Evolutionary conservation across 1,140 invertebrate species (phyloP).

Genomic region (Drosophila melanica): DNA sequence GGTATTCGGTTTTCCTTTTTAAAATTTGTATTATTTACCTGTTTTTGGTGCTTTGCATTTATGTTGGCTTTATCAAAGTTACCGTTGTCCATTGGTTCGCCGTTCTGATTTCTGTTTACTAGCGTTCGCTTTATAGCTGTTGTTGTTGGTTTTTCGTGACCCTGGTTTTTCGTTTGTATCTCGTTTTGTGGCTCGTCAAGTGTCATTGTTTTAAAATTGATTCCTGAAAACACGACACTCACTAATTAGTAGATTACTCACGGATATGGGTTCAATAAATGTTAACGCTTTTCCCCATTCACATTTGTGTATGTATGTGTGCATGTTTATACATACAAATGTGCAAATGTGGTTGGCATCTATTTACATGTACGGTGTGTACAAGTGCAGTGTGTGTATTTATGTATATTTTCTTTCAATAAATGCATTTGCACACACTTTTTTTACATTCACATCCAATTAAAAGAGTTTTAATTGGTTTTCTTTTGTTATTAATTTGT

Average conservation of each 20-base stretch:
- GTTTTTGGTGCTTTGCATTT: conserved; percentile 45
- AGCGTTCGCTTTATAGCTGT: conserved; percentile 11
- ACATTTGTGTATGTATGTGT: conserved; percentile 1
- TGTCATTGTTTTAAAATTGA: conserved; percentile 51
- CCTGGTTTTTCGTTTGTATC: conserved; percentile 20
- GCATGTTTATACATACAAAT: neutral
- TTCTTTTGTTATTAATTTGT: neutral
- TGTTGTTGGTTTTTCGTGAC: conserved; percentile 18
- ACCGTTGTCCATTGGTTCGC: conserved; percentile 34
- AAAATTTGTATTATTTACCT: conserved; percentile 18
- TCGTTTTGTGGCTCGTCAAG: conserved; percentile 50
- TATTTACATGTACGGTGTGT: neutral
- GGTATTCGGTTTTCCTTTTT: neutral
- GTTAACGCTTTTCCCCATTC: neutral
- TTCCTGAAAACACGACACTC: conserved; percentile 22
- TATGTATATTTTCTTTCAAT: neutral
- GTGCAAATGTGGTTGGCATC: neutral
- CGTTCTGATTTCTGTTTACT: conserved; percentile 3
- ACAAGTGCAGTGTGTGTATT: neutral
- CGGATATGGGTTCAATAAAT: neutral
- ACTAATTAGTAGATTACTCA: neutral
- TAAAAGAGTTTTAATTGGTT: neutral
- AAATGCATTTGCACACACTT: neutral
- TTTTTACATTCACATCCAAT: neutral
- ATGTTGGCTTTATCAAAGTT: conserved; percentile 38